Conservation (phyloP, 2,113 vertebrate species). For the Blennius ocellaris region DNA sequence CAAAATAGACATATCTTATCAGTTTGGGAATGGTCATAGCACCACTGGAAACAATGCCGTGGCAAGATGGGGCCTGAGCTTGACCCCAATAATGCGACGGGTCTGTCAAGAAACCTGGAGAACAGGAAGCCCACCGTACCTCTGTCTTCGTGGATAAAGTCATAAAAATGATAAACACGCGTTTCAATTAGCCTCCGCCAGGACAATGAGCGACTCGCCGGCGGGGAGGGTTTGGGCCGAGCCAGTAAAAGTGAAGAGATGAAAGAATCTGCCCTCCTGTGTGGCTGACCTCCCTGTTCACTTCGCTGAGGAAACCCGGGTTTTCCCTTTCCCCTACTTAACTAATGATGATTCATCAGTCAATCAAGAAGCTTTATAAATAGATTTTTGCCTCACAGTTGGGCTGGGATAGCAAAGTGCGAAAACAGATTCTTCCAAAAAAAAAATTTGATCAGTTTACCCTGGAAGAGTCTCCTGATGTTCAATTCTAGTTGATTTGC, state of each 20-base stretch:
- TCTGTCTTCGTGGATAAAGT: constrained; percentile 85
- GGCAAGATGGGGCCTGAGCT: constrained; percentile 66
- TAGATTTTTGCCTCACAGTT: constrained; percentile 27
- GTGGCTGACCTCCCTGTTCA: constrained; percentile 61
- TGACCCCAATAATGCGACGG: constrained; percentile 80
- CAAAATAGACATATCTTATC: constrained; percentile 81
- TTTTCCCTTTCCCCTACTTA: constrained; percentile 61
- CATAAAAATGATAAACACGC: constrained; percentile 86
- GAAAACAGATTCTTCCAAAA: too few species aligned
- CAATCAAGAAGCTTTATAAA: constrained; percentile 63
- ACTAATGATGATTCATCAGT: constrained; percentile 63
- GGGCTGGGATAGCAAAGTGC: constrained; percentile 3
- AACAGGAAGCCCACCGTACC: constrained; percentile 78
- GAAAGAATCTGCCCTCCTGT: constrained; percentile 61
- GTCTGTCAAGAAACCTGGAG: constrained; percentile 71
- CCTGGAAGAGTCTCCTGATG: too few species aligned
- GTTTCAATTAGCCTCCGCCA: constrained; percentile 73
- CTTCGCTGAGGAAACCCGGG: constrained; percentile 67
- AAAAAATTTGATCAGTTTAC: too few species aligned
- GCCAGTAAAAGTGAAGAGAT: constrained; percentile 70
- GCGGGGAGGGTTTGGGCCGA: constrained; percentile 54
- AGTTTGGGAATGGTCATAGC: constrained; percentile 78
- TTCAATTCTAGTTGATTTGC: too few species aligned
- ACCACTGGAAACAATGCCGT: constrained; percentile 75
- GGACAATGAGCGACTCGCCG: constrained; percentile 68